phyloP scores from a whole-genome alignment of 2,113 vertebrate species.

The Bubo blakistoni region DNA sequence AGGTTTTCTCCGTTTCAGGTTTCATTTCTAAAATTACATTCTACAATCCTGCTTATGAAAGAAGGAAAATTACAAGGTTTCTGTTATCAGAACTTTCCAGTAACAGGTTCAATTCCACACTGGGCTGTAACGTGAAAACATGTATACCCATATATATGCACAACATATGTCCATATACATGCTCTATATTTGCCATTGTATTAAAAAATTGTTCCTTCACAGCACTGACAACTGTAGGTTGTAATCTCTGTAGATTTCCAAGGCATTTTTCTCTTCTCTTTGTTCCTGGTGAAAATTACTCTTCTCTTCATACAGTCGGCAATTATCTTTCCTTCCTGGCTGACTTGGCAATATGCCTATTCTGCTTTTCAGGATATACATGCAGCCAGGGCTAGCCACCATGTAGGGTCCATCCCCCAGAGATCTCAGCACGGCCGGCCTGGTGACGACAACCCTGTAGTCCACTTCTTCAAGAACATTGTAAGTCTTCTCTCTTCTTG shows the following conservation, averaged over 20 bases:
- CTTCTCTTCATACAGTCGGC: background rate
- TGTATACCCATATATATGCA: fast-evolving
- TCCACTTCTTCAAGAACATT: constrained; percentile 97
- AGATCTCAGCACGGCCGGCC: constrained; percentile 86
- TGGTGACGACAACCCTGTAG: constrained; percentile 89
- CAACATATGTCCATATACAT: background rate
- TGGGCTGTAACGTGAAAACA: background rate
- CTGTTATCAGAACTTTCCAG: background rate
- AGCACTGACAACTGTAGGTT: background rate
- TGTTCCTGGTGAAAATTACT: background rate
- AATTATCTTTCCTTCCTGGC: background rate
- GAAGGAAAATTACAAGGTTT: background rate
- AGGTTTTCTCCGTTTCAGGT: background rate
- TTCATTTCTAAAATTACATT: background rate
- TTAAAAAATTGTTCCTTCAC: background rate
- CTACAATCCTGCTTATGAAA: background rate
- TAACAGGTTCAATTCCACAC: background rate
- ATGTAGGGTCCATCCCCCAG: constrained; percentile 83
- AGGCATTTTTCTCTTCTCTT: background rate
- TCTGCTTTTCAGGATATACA: constrained; percentile 76
- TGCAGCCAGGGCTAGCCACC: constrained; percentile 71
- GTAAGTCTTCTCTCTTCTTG: constrained; percentile 73
- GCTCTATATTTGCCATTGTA: background rate
- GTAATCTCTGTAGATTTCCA: background rate
- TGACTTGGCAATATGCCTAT: background rate